A percentile compares a stretch with the other conserved stretches of the same genome.
phyloP scores from a whole-genome alignment of 2,797 vertebrate genomes.

The Chiloscyllium punctatum region DNA sequence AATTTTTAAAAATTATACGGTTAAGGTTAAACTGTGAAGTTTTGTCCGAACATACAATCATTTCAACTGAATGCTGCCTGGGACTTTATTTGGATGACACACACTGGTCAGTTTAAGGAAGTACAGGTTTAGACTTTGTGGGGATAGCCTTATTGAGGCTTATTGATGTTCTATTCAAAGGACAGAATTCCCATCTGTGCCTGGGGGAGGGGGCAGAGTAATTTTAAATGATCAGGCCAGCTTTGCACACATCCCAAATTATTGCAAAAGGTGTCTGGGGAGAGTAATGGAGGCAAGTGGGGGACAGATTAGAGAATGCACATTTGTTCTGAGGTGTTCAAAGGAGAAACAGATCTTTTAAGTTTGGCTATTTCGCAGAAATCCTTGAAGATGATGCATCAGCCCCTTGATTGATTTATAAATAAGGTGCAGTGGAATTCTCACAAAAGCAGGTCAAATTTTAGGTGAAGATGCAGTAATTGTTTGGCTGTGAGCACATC shows the following conservation, averaged over 20 bases:
- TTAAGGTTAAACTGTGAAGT: neutral
- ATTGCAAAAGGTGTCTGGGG: neutral
- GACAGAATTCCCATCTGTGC: neutral
- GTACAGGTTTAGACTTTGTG: neutral
- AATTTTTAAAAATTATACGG: neutral
- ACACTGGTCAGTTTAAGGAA: slow-evolving; percentile 1
- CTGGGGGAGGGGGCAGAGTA: neutral
- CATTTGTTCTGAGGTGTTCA: neutral
- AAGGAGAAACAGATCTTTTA: neutral
- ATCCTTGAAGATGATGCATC: neutral
- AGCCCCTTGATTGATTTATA: neutral
- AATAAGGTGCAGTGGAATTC: neutral
- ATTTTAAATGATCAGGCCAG: neutral
- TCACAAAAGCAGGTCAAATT: neutral
- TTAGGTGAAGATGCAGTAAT: neutral
- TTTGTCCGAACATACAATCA: neutral
- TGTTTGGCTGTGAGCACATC: neutral
- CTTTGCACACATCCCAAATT: neutral
- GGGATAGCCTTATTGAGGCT: neutral
- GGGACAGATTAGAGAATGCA: neutral
- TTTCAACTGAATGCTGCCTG: neutral
- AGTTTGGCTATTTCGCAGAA: neutral
- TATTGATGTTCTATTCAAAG: neutral
- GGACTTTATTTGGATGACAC: slow-evolving; percentile 27
- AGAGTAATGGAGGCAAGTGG: neutral